These are phyloP conservation scores for Triplophysa dalaica DNA, from an alignment of 2,113 vertebrate genomes.

Conservation along the genomic window DNA sequence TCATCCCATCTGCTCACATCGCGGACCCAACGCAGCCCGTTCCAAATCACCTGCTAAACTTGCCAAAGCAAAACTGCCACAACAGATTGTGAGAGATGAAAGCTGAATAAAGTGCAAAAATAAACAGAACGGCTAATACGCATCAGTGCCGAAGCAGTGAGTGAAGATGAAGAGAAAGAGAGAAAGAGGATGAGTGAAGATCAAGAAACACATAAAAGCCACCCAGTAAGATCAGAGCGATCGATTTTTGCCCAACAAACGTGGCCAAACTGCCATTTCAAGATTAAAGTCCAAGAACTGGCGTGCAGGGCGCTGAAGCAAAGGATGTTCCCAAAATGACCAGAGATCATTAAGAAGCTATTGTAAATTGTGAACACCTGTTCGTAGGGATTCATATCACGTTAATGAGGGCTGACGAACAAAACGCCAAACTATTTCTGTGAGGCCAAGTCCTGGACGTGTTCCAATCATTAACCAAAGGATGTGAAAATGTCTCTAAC, in stretches of 20 bases:
- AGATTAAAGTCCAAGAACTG: conserved; percentile 30
- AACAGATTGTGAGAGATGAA: conserved; percentile 11
- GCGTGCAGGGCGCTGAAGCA: background rate
- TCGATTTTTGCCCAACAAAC: conserved; percentile 14
- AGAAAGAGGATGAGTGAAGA: background rate
- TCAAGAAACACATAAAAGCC: conserved; percentile 19
- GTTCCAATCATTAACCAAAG: conserved; percentile 5
- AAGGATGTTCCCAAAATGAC: conserved; percentile 3
- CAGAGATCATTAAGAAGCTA: conserved; percentile 1
- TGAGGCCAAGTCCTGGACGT: background rate
- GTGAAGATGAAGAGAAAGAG: conserved; percentile 6
- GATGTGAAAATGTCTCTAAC: conserved; percentile 19
- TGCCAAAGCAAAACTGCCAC: background rate
- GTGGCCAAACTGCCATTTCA: conserved; percentile 5
- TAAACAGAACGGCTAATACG: background rate
- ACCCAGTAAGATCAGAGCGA: conserved; percentile 32
- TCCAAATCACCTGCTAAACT: too few species aligned
- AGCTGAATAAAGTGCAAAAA: conserved; percentile 23
- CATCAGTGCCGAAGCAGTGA: conserved; percentile 10
- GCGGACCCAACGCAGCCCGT: background rate
- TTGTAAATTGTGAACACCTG: conserved; percentile 18
- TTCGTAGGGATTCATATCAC: conserved; percentile 4
- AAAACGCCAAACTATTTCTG: conserved; percentile 6
- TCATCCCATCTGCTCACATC: background rate
- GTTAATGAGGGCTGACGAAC: conserved; percentile 24